These are phyloP conservation scores for Cotesia congregata DNA, from an alignment of 2,888 invertebrate species.

Conservation along the genomic window DNA sequence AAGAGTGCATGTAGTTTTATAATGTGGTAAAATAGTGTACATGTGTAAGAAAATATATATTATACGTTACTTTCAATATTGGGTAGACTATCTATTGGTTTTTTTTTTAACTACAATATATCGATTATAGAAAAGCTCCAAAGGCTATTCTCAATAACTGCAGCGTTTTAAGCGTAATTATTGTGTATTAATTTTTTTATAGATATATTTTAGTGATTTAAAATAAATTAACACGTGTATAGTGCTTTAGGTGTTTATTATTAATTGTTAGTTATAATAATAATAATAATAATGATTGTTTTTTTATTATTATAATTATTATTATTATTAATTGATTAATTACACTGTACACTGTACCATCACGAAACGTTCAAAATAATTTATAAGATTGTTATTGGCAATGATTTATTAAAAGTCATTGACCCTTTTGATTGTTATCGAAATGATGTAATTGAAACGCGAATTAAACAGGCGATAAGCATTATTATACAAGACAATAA, in stretches of 20 bases:
- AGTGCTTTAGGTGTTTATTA: background rate
- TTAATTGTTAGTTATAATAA: background rate
- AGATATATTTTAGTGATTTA: background rate
- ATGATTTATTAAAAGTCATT: background rate
- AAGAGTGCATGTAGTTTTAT: constrained; percentile 39
- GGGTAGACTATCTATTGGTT: background rate
- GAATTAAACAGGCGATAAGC: constrained; percentile 32
- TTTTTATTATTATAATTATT: background rate
- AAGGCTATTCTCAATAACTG: constrained; percentile 4
- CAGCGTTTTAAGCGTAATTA: constrained; percentile 23
- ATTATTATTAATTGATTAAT: constrained; percentile 1
- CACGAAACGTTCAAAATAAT: background rate
- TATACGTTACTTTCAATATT: background rate
- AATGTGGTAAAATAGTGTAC: background rate
- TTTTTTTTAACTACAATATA: background rate
- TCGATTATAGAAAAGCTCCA: background rate
- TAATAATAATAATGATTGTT: too few species aligned
- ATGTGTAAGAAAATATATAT: constrained; percentile 9
- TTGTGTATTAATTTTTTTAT: constrained; percentile 4
- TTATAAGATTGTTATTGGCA: background rate
- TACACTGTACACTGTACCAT: constrained; percentile 15
- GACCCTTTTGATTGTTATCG: constrained; percentile 2
- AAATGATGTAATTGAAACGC: constrained; percentile 1
- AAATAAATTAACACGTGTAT: background rate
- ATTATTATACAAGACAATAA: constrained; percentile 32